Conservation (phyloP, 2,888 invertebrate genomes). For the Dolichopus griseipennis region DNA sequence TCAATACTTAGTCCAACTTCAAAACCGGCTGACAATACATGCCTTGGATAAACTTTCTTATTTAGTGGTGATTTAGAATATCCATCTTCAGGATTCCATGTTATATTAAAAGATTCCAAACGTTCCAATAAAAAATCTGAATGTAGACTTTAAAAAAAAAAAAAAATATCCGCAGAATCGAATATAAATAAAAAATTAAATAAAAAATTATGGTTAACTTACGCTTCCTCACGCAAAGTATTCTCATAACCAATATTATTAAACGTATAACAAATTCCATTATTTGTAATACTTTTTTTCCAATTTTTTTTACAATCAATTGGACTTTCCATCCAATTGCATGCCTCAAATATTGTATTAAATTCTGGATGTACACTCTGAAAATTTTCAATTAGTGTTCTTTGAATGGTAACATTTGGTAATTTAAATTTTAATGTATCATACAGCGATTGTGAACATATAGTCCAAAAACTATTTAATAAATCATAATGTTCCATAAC, state of each 20-base stretch:
- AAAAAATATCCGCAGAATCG: background rate
- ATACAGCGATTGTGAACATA: background rate
- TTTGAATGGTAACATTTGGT: background rate
- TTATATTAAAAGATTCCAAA: constrained; percentile 8
- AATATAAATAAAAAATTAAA: background rate
- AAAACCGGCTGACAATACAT: constrained; percentile 25
- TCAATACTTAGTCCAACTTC: constrained; percentile 45
- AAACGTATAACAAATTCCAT: constrained; percentile 17
- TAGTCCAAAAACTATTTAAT: background rate
- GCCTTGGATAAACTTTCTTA: constrained; percentile 25
- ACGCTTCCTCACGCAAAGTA: constrained; percentile 12
- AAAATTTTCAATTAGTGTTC: constrained; percentile 12
- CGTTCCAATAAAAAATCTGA: constrained; percentile 10
- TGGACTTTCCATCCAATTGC: constrained; percentile 13
- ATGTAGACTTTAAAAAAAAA: constrained; percentile 7
- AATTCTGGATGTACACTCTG: background rate
- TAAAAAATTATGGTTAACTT: background rate
- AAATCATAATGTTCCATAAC: background rate
- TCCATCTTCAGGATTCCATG: constrained; percentile 28
- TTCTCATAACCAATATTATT: constrained; percentile 15
- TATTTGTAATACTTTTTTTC: constrained; percentile 13
- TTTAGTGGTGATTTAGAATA: constrained; percentile 22
- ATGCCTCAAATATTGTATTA: constrained; percentile 12
- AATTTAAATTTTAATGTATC: background rate
- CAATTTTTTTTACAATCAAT: constrained; percentile 11